Evolutionary conservation across 2,888 invertebrate genomes (phyloP).

Genomic region (Amaurobius ferox): DNA sequence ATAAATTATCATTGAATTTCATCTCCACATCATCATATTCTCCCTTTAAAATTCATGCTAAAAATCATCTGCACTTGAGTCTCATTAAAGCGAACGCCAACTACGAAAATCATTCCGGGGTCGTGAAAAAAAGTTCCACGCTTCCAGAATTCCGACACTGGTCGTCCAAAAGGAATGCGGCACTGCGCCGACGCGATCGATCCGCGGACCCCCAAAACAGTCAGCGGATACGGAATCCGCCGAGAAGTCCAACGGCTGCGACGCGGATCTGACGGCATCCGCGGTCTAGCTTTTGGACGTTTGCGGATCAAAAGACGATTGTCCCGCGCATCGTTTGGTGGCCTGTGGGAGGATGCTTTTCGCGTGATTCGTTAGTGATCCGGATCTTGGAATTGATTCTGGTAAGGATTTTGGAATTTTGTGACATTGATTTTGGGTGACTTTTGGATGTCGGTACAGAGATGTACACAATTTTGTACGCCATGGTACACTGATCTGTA

Average conservation of each 20-base stretch:
- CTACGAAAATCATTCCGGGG: background rate
- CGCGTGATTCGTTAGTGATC: too few species aligned
- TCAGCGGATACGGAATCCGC: background rate
- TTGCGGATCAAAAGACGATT: background rate
- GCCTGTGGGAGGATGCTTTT: background rate
- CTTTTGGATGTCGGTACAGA: too few species aligned
- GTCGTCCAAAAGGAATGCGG: conserved; percentile 7
- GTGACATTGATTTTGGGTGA: too few species aligned
- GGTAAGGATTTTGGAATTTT: too few species aligned
- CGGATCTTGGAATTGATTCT: too few species aligned
- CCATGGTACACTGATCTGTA: too few species aligned
- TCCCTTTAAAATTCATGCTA: too few species aligned
- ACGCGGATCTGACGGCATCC: background rate
- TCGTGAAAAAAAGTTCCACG: background rate
- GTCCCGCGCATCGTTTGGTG: background rate
- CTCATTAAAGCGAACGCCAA: background rate
- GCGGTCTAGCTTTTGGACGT: background rate
- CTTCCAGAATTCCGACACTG: background rate
- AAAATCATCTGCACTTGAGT: background rate
- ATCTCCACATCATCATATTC: too few species aligned
- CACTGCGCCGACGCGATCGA: conserved; percentile 18
- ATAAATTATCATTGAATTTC: too few species aligned
- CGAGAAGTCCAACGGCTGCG: background rate
- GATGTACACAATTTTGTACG: too few species aligned
- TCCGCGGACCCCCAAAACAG: background rate